Percentiles rank a stretch among this genome's conserved stretches.
These are phyloP conservation scores for Drosophila rubida DNA, from an alignment of 2,888 invertebrate species.

Conservation along the genomic window DNA sequence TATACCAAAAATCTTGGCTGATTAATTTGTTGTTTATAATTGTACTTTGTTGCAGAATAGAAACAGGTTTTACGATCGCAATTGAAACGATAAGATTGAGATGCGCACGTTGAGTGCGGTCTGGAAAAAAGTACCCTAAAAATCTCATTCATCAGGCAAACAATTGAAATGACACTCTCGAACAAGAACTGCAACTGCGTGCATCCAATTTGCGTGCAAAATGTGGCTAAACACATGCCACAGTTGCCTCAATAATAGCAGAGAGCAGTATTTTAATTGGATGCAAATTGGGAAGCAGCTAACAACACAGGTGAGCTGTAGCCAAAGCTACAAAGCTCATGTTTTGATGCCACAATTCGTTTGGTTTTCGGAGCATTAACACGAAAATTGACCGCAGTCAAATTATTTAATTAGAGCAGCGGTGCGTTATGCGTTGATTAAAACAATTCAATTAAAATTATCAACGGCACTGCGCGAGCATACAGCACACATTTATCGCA, in stretches of 20 bases:
- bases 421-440: constrained; percentile 53
- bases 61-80: constrained; percentile 17
- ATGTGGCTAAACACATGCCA: constrained; percentile 24
- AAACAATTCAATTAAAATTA: constrained; percentile 65
- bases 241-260: constrained; percentile 3
- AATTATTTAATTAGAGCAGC: constrained; percentile 41
- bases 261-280: constrained; percentile 60
- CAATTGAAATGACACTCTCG: not conserved
- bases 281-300: constrained; percentile 50
- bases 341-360: constrained; percentile 22
- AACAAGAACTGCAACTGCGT: not conserved
- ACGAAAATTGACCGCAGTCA: constrained; percentile 57
- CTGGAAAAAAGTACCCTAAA: constrained; percentile 3
- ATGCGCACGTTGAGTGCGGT: constrained; percentile 1
- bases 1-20: not conserved
- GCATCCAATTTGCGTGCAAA: constrained; percentile 16
- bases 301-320: not conserved
- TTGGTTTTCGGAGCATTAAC: constrained; percentile 40
- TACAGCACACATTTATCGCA: constrained; percentile 46
- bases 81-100: constrained; percentile 15
- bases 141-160: not conserved
- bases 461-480: constrained; percentile 35
- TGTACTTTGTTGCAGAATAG: not conserved
- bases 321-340: constrained; percentile 17
- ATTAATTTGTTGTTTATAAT: constrained; percentile 4